Base-by-base conservation (phyloP, 2,113 vertebrate genomes). In the Eira barbara region DNA sequence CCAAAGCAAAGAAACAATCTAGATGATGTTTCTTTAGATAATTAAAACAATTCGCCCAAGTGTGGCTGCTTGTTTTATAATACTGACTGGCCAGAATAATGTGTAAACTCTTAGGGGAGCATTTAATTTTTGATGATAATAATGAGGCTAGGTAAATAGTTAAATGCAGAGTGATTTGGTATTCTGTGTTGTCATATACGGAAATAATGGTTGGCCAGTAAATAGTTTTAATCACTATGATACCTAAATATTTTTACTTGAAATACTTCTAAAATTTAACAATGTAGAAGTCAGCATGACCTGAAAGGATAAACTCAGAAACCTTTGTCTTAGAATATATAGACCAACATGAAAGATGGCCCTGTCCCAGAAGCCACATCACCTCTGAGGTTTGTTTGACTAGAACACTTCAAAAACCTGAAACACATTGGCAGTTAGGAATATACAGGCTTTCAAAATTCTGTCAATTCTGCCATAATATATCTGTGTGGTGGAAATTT, bases 391-490 rank as follows among this genome's bases (percentile, higher is more conserved):
- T 94, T 93, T 90, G 57, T 92, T 93, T 90, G 57, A 93, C 65
- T 92, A 49, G 83, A 90, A 94, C 34, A 85, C 89, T 97, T 95
- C 11, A 45, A 29, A 92, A 94, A 94, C n/a, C 11, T 52, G 89
- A 97, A 95, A 96, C 13, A 55, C 13, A 78, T n/a, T 47, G 84
- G 71, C 81, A 86, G n/a, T 94, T 96, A 96, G 29, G 71, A 89
- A 94, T 79, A 45, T 18, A 91, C 21, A 69, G 25, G 23, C 47
- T 96, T 97, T 97, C 73, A 78, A 74, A 96, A 49, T 78, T 85
- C 59, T 92, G 76, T 91, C 82, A 69, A 7, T 71, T 96, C 91
- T 94, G 84, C 92, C 55, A 42, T 52, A 88, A 39, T 81, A 11
- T 71, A 59, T 86, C 52, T 78, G 25, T 81, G 20, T 52, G 29